Conservation (phyloP, 1,140 invertebrate genomes). For the Mactra quadrangularis region DNA sequence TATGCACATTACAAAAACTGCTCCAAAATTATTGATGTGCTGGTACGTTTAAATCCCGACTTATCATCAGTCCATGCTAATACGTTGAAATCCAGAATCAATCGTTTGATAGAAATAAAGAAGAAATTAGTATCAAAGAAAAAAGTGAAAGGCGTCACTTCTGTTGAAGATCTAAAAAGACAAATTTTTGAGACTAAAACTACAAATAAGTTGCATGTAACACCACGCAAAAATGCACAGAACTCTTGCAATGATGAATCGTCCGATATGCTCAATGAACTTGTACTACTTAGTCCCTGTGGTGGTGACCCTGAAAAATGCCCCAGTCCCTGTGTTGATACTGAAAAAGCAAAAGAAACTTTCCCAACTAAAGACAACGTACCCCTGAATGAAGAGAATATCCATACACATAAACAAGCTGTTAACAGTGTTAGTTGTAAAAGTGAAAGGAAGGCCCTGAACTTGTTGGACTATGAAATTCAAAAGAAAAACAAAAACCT, state of each 20-base stretch:
- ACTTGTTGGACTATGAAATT: no score
- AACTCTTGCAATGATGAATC: no score
- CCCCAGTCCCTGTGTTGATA: no score
- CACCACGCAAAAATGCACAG: neutral
- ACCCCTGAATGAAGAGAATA: neutral
- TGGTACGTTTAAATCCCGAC: constrained; percentile 2
- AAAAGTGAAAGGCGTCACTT: neutral
- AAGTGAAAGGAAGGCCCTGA: neutral
- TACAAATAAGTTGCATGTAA: neutral
- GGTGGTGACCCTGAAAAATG: no score
- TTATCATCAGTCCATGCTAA: neutral
- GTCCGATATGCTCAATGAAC: no score
- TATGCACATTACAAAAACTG: neutral
- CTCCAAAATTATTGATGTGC: neutral
- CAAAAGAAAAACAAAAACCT: no score
- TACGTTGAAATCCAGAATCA: neutral
- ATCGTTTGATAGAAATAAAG: neutral
- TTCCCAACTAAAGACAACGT: neutral
- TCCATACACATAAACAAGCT: neutral
- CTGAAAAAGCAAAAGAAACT: neutral
- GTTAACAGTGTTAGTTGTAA: neutral
- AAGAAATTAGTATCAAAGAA: constrained; percentile 2
- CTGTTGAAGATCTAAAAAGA: neutral
- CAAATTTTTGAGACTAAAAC: neutral
- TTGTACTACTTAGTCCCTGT: no score